phyloP scores from a whole-genome alignment of 2,888 invertebrate species.

The Leucoptera coffeella region DNA sequence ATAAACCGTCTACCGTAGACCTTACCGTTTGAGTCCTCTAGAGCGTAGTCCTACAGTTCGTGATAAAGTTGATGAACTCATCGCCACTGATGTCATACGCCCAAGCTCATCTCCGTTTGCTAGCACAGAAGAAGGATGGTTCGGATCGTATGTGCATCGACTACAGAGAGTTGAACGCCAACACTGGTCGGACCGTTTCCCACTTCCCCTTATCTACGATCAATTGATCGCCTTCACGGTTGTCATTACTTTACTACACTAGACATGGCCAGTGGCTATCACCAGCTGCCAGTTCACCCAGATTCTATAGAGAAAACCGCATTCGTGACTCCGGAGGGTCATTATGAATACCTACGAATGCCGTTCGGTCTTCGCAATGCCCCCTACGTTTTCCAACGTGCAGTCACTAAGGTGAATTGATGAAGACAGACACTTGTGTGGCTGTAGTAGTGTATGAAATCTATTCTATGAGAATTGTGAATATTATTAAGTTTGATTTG shows the following conservation, averaged over 20 bases:
- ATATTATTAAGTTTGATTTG: too few species aligned
- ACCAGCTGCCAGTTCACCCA: constrained; percentile 10
- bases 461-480: too few species aligned
- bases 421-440: too few species aligned
- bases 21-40: constrained; percentile 1
- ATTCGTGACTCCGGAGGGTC: too few species aligned
- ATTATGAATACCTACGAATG: too few species aligned
- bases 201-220: constrained; percentile 11
- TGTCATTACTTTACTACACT: constrained; percentile 9
- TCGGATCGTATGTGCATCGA: constrained; percentile 9
- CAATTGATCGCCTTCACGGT: constrained; percentile 10
- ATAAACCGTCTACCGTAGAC: constrained; percentile 1
- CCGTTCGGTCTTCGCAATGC: too few species aligned
- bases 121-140: constrained; percentile 9
- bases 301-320: too few species aligned
- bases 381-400: too few species aligned
- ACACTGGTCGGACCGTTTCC: constrained; percentile 9
- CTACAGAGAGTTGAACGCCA: constrained; percentile 2
- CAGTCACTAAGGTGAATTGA: too few species aligned
- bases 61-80: constrained; percentile 3
- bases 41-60: constrained; percentile 1
- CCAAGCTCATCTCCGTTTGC: too few species aligned
- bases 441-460: too few species aligned
- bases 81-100: constrained; percentile 3
- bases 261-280: constrained; percentile 11